These are phyloP conservation scores for Urosaurus nigricauda DNA, from an alignment of 2,797 vertebrate genomes.

Conservation along the genomic window DNA sequence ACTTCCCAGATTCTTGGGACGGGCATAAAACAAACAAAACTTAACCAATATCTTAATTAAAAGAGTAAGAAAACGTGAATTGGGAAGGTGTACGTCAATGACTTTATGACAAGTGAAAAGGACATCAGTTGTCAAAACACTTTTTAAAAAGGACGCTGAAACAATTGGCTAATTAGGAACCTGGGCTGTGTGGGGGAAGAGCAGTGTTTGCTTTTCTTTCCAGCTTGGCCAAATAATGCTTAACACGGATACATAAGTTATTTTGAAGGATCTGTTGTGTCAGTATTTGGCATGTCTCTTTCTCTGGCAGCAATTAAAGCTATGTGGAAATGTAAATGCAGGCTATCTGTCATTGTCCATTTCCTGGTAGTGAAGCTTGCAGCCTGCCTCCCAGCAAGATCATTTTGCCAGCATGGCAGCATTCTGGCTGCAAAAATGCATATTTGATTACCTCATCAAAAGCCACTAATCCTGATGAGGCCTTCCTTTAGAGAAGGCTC, in stretches of 20 bases:
- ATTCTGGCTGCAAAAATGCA: constrained; percentile 68
- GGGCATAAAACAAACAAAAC: constrained; percentile 72
- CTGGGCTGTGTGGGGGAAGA: constrained; percentile 52
- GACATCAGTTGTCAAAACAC: constrained; percentile 72
- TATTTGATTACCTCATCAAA: constrained; percentile 72
- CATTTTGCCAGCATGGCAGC: constrained; percentile 63
- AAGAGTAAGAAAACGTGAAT: constrained; percentile 64
- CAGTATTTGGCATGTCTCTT: constrained; percentile 74
- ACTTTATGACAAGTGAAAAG: constrained; percentile 75
- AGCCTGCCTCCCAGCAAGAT: constrained; percentile 69
- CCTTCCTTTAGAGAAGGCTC: constrained; percentile 58
- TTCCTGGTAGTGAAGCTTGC: constrained; percentile 66
- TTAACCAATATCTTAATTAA: constrained; percentile 69
- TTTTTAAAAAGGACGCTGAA: constrained; percentile 68
- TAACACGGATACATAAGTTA: constrained; percentile 76
- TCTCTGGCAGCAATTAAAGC: constrained; percentile 75
- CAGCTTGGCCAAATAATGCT: constrained; percentile 74
- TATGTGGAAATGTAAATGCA: constrained; percentile 74
- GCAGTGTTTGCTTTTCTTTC: constrained; percentile 78
- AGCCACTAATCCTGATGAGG: constrained; percentile 72
- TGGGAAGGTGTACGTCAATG: constrained; percentile 71
- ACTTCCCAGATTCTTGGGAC: constrained; percentile 67
- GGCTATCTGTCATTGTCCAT: constrained; percentile 74
- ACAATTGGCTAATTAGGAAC: constrained; percentile 78
- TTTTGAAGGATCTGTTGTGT: constrained; percentile 77